phyloP scores from a whole-genome alignment of 2,888 invertebrate species.

The Amphipoea lucens region DNA sequence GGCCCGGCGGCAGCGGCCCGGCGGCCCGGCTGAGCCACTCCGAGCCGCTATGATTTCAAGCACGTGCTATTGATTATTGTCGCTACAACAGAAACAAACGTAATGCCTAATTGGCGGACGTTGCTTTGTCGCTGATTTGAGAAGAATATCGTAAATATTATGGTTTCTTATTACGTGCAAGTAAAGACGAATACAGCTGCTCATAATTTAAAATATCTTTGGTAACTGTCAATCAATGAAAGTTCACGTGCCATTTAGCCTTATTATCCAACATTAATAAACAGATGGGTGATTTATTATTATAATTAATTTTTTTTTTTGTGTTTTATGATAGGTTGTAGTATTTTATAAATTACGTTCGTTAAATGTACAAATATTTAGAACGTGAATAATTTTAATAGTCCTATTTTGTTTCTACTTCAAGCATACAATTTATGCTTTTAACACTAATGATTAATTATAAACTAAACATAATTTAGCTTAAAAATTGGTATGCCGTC shows the following conservation, averaged over 20 bases:
- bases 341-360: neutral
- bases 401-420: neutral
- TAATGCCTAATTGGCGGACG: slow-evolving; percentile 56
- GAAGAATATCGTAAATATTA: slow-evolving; percentile 13
- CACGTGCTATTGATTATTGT: slow-evolving; percentile 71
- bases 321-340: neutral
- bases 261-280: neutral
- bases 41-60: slow-evolving; percentile 71
- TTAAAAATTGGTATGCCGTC: neutral
- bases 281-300: neutral
- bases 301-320: neutral
- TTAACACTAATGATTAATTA: too few species aligned
- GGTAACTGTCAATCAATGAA: neutral
- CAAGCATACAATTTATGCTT: neutral
- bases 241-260: neutral
- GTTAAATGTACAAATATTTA: neutral
- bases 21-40: slow-evolving; percentile 59
- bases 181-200: neutral
- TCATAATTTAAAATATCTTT: neutral
- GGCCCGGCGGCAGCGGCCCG: slow-evolving; percentile 18
- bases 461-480: neutral
- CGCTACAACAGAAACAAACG: slow-evolving; percentile 64
- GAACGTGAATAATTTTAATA: neutral
- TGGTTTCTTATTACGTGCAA: neutral
- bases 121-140: slow-evolving; percentile 46